phyloP scores from a whole-genome alignment of 2,888 invertebrate genomes.

The Boloria euphrosyne region DNA sequence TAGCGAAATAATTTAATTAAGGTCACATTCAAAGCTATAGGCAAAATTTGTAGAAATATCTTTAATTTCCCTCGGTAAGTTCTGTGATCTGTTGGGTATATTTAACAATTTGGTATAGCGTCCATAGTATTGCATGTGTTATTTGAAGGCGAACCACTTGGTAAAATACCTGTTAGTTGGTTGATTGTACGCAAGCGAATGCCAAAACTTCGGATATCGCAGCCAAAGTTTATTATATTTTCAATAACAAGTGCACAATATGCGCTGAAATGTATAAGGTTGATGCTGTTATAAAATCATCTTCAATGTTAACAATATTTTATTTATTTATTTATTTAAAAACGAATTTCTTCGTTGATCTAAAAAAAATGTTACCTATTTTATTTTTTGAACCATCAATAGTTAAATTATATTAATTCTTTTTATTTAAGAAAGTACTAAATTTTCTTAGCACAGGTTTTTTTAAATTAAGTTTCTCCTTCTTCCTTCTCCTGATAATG shows the following conservation, averaged over 20 bases:
- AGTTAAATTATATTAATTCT: no score
- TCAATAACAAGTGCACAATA: constrained; percentile 32
- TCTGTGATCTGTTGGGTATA: constrained; percentile 18
- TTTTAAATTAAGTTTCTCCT: no score
- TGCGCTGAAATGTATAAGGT: not conserved
- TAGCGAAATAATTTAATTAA: no score
- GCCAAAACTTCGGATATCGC: constrained; percentile 37
- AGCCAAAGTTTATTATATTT: constrained; percentile 40
- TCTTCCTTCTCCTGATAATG: no score
- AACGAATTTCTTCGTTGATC: no score
- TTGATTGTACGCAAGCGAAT: constrained; percentile 44
- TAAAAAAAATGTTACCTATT: no score
- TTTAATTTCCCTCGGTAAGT: not conserved
- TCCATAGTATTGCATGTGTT: constrained; percentile 45
- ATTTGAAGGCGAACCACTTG: constrained; percentile 61
- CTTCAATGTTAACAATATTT: not conserved
- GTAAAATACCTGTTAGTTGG: constrained; percentile 49
- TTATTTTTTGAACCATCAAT: no score
- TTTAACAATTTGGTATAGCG: constrained; percentile 37
- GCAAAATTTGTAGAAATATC: not conserved
- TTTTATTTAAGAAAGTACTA: no score
- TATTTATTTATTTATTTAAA: no score
- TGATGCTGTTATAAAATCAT: not conserved
- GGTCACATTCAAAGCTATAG: no score
- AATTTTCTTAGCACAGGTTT: no score